Evolutionary conservation across 2,113 vertebrate species (phyloP), one percentile per base, ranked within the genome.

Genomic region (Cochlearius cochlearius): DNA sequence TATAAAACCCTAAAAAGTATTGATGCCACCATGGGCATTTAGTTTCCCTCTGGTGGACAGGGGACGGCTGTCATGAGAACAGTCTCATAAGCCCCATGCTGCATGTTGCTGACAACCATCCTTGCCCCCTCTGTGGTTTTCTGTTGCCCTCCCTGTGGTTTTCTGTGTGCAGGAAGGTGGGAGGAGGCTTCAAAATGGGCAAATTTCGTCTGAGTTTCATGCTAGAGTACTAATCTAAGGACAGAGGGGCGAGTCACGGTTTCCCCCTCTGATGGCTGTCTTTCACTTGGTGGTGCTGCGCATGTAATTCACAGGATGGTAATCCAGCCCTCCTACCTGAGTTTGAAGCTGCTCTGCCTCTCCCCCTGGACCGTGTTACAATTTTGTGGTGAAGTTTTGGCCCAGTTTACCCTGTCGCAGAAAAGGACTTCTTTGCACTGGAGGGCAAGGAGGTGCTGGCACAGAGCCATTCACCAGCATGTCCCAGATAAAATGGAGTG

Each of bases 321-420:
- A 73, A 72, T 63, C 41, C 19, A 60, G 7, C 14, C 29, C 23
- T 50, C 58, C 25, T 83, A 34, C 10, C 22, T 16, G 47, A 60
- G 10, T 53, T 4, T 69, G 16, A 72, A 49, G 47, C 49, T 64
- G 8, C 38, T 87, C 56, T 75, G n/a, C 19, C 5, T 75, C 26
- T 52, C 4, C 15, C 21, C 18, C 27, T 60, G 39, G 55, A 20
- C 34, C 0, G 0, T 41, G n/a, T 45, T 60, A n/a, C 2, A 39
- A 5, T 69, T 88, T 26, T n/a, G 27, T 63, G 26, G 21, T 66
- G 58, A 53, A 23, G 30, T 88, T 79, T 77, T 88, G 50, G 15
- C 25, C 12, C 34, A 32, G n/a, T 78, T 96, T 81, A 47, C 43
- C 11, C 16, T 36, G 19, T 43, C 66, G 18, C 9, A 45, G 50